Evolutionary conservation across 2,888 invertebrate species (phyloP), one percentile per base, ranked within the genome.

Genomic region (Plemyria rubiginata): DNA sequence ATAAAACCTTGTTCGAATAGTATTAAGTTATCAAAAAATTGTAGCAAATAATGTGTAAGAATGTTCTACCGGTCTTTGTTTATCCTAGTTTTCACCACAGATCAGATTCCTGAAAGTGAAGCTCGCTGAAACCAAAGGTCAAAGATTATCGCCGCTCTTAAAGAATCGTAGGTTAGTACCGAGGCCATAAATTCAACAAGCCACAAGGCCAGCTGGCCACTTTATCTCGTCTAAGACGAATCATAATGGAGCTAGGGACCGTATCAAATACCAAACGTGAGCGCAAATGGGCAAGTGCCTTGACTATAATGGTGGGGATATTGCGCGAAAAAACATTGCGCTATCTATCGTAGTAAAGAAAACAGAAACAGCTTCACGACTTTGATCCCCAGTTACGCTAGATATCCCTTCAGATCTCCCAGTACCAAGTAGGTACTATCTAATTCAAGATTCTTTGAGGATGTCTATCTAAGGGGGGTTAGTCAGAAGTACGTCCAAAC

Each of bases 201-300:
- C 49, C 64, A 62, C 72, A 69, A 71, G 72, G 71, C 62, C 68
- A 64, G 67, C 66, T 54, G 67, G 70, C 70, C 75, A 71, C 76
- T 77, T 77, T 76, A 75, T 77, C 74, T 74, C 59, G 57, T 58
- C 60, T 66, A 62, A 67, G 68, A 69, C 64, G 65, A 66, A 60
- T 67, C 65, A 68, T 76, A 75, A 76, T 77, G 69, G 73, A 59
- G 51, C 63, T 67, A 59, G 69, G 70, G 65, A 67, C 55, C 71
- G 72, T 70, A 70, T 70, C 70, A 66, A 73, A 71, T 70, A 70
- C 67, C 69, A 58, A 62, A 62, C 62, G 62, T 62, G 67, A 65
- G 65, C 65, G 66, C 62, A 59, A 59, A 63, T 63, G 62, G 58
- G 54, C 53, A 54, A 32, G 32, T 41, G 38, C 56, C 48, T 46